Conservation (phyloP, 2,797 vertebrate species). For the Oreochromis grahami region DNA sequence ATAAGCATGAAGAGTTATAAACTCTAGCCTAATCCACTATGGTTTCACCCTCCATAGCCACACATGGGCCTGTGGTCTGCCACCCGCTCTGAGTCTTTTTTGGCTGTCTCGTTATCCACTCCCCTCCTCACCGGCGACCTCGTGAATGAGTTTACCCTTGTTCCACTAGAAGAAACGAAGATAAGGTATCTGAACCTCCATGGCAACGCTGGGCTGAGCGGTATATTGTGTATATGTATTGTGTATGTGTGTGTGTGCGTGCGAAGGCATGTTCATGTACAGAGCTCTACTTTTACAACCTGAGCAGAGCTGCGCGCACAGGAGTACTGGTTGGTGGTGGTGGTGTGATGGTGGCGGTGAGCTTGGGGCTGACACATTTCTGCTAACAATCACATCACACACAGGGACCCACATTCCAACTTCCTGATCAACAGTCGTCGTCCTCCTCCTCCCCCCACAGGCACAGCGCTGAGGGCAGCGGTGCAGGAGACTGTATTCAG, state of each 20-base stretch:
- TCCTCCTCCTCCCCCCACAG: slow-evolving; percentile 29
- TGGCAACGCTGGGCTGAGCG: slow-evolving; percentile 35
- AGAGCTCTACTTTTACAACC: slow-evolving; percentile 55
- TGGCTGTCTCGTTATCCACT: not conserved
- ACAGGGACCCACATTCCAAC: slow-evolving; percentile 86
- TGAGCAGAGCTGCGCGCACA: slow-evolving; percentile 51
- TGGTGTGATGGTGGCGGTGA: slow-evolving; percentile 50
- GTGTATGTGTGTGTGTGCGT: not conserved
- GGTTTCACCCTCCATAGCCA: slow-evolving; percentile 44
- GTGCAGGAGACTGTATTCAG: slow-evolving; percentile 4
- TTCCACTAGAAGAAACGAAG: slow-evolving; percentile 60
- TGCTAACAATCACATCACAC: slow-evolving; percentile 99
- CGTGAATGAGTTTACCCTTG: slow-evolving; percentile 61
- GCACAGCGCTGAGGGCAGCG: not conserved
- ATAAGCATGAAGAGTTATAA: slow-evolving; percentile 33
- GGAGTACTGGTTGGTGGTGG: slow-evolving; percentile 47
- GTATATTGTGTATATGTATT: not conserved
- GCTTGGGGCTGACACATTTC: slow-evolving; percentile 85
- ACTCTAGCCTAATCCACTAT: slow-evolving; percentile 28
- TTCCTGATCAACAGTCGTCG: slow-evolving; percentile 69
- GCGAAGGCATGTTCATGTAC: not conserved
- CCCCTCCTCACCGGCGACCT: slow-evolving; percentile 20
- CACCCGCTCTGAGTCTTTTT: slow-evolving; percentile 1
- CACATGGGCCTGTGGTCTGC: slow-evolving; percentile 57
- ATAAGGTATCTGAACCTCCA: slow-evolving; percentile 71